These are phyloP conservation scores for Drosophila parthenogenetica DNA, from an alignment of 2,888 invertebrate genomes.

Conservation along the genomic window DNA sequence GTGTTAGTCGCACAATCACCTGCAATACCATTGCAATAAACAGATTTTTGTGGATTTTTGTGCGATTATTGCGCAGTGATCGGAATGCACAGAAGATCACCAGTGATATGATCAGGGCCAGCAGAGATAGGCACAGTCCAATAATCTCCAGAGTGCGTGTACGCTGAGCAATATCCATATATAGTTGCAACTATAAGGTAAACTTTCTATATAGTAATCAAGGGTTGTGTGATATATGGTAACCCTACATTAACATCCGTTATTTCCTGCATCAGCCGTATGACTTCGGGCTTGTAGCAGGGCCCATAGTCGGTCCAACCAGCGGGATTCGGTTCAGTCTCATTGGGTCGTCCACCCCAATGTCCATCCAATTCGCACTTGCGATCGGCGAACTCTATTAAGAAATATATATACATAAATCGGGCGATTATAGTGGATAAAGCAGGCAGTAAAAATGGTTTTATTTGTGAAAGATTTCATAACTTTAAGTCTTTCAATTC, in stretches of 20 bases:
- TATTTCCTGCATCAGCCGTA: slow-evolving; percentile 87
- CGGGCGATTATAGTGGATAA: no score
- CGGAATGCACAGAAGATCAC: slow-evolving; percentile 93
- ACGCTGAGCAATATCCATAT: slow-evolving; percentile 89
- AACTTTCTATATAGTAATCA: background rate
- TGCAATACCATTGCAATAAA: slow-evolving; percentile 93
- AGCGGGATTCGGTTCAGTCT: slow-evolving; percentile 78
- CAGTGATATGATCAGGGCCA: slow-evolving; percentile 91
- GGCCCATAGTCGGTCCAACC: slow-evolving; percentile 95
- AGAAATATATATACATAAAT: background rate
- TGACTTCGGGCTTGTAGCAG: slow-evolving; percentile 91
- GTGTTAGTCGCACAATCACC: slow-evolving; percentile 89
- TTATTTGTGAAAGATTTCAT: no score
- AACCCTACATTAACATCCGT: slow-evolving; percentile 84
- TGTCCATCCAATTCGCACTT: slow-evolving; percentile 89
- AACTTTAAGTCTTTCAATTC: no score
- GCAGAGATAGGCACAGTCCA: slow-evolving; percentile 92
- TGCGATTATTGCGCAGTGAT: slow-evolving; percentile 92
- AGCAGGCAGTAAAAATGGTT: no score
- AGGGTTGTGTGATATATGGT: background rate
- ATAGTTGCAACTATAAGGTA: slow-evolving; percentile 85
- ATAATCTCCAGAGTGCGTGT: slow-evolving; percentile 92
- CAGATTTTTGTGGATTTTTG: slow-evolving; percentile 93
- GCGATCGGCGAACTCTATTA: slow-evolving; percentile 89
- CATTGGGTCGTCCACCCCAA: slow-evolving; percentile 88